These are phyloP conservation scores for Pogona vitticeps DNA, from an alignment of 2,113 vertebrate genomes.

Conservation along the genomic window DNA sequence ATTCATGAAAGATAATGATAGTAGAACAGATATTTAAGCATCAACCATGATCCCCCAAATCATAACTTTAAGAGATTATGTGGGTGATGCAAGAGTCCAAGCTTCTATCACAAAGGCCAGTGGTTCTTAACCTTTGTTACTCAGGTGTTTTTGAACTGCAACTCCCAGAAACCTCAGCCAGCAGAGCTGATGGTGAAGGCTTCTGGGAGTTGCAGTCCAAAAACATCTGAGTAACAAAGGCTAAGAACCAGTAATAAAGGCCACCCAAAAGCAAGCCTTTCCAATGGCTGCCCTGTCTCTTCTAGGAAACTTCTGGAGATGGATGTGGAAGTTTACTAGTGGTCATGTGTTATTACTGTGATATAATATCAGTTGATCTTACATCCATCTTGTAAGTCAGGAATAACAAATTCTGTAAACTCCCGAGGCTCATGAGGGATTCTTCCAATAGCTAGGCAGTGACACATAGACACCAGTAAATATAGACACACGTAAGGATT, in stretches of 20 bases:
- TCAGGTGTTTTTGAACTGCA: no score
- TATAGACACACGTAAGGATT: background rate
- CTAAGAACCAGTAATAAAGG: no score
- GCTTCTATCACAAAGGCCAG: background rate
- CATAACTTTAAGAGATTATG: background rate
- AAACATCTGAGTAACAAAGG: no score
- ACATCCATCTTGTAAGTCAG: slow-evolving; percentile 5
- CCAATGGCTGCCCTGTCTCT: background rate
- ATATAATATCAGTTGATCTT: background rate
- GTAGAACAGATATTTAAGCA: background rate
- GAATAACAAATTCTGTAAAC: background rate
- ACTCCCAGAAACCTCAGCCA: no score
- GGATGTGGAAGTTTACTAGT: background rate
- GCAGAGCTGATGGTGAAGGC: no score
- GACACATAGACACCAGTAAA: background rate
- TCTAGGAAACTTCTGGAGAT: background rate
- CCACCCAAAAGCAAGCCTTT: background rate
- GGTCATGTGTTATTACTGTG: background rate
- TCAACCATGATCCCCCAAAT: background rate
- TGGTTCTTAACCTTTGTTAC: no score
- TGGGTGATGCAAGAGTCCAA: background rate
- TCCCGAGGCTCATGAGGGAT: background rate
- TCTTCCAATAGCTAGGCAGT: background rate
- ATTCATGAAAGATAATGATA: background rate
- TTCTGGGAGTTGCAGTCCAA: no score